Evolutionary conservation across 92 coral and sea anemone species (phyloP).

Genomic region (Palythoa grandis): DNA sequence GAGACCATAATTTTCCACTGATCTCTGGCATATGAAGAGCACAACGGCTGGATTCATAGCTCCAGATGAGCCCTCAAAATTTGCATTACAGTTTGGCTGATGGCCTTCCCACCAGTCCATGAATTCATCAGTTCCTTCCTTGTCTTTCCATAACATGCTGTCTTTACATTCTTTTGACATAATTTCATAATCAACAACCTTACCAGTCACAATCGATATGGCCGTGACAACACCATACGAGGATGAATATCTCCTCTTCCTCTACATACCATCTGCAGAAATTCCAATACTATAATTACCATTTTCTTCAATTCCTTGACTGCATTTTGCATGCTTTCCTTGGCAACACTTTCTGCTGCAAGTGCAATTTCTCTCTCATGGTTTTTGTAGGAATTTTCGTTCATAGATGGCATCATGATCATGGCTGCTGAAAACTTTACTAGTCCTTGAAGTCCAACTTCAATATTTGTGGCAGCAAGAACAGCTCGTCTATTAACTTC

Average conservation of each 20-base stretch:
- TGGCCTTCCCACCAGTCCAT: conserved; percentile 65
- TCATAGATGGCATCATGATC: conserved; percentile 66
- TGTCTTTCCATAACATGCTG: conserved; percentile 11
- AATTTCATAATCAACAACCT: background rate
- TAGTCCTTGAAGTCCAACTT: conserved; percentile 62
- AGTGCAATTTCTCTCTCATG: conserved; percentile 52
- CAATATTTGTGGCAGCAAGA: conserved; percentile 54
- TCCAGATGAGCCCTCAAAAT: conserved; percentile 57
- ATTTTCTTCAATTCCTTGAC: conserved; percentile 39
- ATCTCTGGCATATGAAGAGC: conserved; percentile 52
- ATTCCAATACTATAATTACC: conserved; percentile 38
- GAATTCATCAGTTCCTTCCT: conserved; percentile 18
- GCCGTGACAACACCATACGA: conserved; percentile 20
- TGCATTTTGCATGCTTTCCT: conserved; percentile 54
- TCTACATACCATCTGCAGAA: conserved; percentile 7
- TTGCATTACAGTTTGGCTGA: conserved; percentile 51
- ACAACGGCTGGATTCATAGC: conserved; percentile 62
- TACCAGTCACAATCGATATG: background rate
- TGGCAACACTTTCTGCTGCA: conserved; percentile 50
- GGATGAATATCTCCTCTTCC: conserved; percentile 5
- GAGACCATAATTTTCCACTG: conserved; percentile 46
- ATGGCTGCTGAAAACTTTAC: conserved; percentile 54
- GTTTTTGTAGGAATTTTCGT: conserved; percentile 51
- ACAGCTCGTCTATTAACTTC: conserved; percentile 59
- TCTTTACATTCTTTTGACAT: conserved; percentile 16